Evolutionary conservation across 2,113 vertebrate genomes (phyloP), one percentile per base, ranked within the genome.

Genomic region (Pteronura brasiliensis): DNA sequence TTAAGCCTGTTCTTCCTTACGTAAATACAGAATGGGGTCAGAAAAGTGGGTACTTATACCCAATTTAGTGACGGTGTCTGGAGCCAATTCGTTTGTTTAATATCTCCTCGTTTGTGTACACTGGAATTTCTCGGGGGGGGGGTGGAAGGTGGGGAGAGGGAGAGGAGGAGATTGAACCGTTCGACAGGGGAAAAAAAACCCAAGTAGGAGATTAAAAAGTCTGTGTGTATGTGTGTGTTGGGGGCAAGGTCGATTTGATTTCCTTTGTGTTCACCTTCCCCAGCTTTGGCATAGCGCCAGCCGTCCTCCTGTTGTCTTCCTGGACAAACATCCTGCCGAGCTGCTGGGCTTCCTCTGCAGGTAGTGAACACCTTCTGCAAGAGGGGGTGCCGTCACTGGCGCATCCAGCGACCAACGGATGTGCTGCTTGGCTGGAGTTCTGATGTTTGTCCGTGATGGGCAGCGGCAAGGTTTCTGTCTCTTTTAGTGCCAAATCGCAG

Each of bases 291-390:
- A 49, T 23, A 31, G 7, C 23, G n/a, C n/a, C 61, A 18, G 10
- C 9, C 13, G 14, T 31, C 89, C 57, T 97, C 97, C 98, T 93
- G 97, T 83, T 95, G 96, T 86, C 88, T 91, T 98, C 67, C 87
- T 84, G 93, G 90, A 98, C 97, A 99, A 98, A 98, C 98, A 98
- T 98, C 97, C 98, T 99, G 82, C 29, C 25, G 15, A 11, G 61
- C 67, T 39, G 96, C 95, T 97, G 97, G 71, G 92, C 96, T 98
- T 98, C 98, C 97, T 97, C 85, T 27, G 55, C 96, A 98, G 97
- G 98, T 98, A 97, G 49, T 84, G 81, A 94, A 67, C 91, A 93
- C 97, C 82, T 96, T 76, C 55, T 92, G 83, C n/a, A 88, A 92
- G 96, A 97, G 91, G 55, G 95, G 97, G 72, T 95, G 96, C 97